These are phyloP conservation scores for Saccostrea echinata DNA, from an alignment of 1,140 invertebrate genomes.

Conservation along the genomic window DNA sequence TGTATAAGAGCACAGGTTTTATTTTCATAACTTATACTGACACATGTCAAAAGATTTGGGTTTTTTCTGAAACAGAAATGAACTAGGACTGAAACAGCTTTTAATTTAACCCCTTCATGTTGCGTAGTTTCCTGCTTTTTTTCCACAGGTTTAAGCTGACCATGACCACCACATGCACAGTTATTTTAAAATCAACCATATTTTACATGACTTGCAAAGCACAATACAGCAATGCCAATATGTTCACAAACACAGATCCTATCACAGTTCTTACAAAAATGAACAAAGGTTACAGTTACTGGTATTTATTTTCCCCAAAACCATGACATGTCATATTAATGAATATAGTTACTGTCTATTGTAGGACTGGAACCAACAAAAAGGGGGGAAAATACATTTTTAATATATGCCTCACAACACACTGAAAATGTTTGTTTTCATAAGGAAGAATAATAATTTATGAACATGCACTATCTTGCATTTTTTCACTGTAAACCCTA, in stretches of 20 bases:
- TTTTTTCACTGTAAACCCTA: constrained; percentile 36
- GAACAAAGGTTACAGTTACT: no score
- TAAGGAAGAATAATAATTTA: background rate
- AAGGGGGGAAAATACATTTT: background rate
- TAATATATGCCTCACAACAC: background rate
- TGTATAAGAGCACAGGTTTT: no score
- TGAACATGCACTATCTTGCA: constrained; percentile 20
- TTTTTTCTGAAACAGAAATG: no score
- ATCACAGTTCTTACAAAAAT: background rate
- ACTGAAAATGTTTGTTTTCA: background rate
- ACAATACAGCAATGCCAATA: constrained; percentile 26
- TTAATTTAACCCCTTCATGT: no score
- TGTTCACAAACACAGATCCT: background rate
- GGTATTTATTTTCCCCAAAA: no score
- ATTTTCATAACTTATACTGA: no score
- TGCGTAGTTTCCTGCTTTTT: background rate
- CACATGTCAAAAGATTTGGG: no score
- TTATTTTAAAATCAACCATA: background rate
- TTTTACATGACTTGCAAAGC: background rate
- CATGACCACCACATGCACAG: background rate
- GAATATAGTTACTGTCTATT: no score
- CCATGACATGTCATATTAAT: no score
- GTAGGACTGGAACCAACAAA: background rate
- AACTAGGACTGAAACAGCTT: no score
- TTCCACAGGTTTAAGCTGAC: background rate